Conservation (phyloP, 2,888 invertebrate species). For the Cantharis flavilabris region DNA sequence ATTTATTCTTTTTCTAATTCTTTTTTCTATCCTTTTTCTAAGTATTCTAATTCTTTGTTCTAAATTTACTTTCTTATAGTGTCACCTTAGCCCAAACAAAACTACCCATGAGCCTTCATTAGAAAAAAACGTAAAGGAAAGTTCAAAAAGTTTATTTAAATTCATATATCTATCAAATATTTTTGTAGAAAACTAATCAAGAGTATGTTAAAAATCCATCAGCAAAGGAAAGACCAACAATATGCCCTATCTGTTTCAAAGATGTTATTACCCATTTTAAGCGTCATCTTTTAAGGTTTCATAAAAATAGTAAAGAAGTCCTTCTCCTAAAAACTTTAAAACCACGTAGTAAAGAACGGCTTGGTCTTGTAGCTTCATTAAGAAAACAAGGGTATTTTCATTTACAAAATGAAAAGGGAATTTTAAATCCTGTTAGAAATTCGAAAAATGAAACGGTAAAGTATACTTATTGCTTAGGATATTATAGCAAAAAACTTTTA, state of each 20-base stretch:
- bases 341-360: conserved; percentile 18
- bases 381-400: neutral
- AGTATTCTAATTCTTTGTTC: neutral
- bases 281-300: conserved; percentile 20
- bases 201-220: too few relatives aligned
- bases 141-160: too few relatives aligned
- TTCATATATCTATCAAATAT: too few relatives aligned
- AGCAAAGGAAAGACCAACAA: too few relatives aligned
- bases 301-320: conserved; percentile 13
- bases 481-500: conserved; percentile 25
- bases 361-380: conserved; percentile 10
- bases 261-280: too few relatives aligned
- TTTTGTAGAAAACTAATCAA: too few relatives aligned
- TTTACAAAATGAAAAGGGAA: conserved; percentile 19
- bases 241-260: too few relatives aligned
- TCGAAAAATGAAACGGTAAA: conserved; percentile 9
- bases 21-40: too few relatives aligned
- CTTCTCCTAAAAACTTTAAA: conserved; percentile 8
- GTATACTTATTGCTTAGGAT: conserved; percentile 18
- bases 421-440: conserved; percentile 16
- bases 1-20: too few relatives aligned
- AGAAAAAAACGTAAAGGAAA: neutral
- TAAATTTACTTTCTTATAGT: neutral
- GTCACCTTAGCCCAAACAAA: neutral
- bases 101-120: neutral